phyloP scores from a whole-genome alignment of 37 sponge, comb jelly and placozoan genomes.

The Hormiphora californensis region DNA sequence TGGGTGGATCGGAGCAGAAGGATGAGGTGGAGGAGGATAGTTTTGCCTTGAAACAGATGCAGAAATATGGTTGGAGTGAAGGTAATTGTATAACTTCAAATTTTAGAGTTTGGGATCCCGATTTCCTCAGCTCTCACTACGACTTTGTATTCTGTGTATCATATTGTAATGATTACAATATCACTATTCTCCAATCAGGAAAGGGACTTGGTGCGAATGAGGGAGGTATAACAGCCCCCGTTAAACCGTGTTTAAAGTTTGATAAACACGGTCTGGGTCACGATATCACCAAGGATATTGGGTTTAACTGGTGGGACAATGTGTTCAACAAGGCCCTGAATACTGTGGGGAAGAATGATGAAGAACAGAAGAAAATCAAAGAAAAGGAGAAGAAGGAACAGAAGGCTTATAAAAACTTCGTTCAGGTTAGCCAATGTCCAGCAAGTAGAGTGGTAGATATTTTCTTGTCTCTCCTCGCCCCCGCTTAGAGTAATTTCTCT shows the following conservation, averaged over 20 bases:
- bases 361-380: no score
- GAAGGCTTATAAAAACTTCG: constrained; percentile 15
- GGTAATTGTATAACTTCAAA: not conserved
- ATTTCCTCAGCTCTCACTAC: not conserved
- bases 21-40: not conserved
- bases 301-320: constrained; percentile 50
- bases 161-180: no score
- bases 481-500: no score
- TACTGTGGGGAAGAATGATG: not conserved
- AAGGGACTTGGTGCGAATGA: constrained; percentile 24
- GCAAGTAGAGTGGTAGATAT: no score
- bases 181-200: not conserved
- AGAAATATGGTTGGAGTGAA: constrained; percentile 44
- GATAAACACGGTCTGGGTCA: constrained; percentile 48
- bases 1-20: no score
- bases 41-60: constrained; percentile 11
- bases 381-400: no score
- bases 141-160: not conserved
- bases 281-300: constrained; percentile 45
- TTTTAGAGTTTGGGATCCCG: not conserved
- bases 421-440: not conserved
- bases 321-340: constrained; percentile 47
- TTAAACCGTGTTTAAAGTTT: constrained; percentile 32
- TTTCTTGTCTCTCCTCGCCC: no score
- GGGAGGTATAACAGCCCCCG: constrained; percentile 10